Conservation (phyloP, 1,140 invertebrate genomes). For the Drosophila leontia region DNA sequence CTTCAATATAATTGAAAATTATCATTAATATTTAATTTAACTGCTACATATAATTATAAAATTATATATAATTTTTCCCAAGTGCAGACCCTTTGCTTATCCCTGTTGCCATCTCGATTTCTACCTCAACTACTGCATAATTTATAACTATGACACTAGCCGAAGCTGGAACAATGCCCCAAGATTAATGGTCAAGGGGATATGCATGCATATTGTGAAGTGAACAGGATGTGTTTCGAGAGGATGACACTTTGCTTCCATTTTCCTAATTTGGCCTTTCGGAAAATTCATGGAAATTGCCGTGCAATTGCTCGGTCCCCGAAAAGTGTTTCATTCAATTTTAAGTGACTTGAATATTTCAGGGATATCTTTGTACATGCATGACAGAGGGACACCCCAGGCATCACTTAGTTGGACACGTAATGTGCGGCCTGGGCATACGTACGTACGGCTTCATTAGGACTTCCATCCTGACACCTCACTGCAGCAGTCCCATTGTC, state of each 20-base stretch:
- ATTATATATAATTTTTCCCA: neutral
- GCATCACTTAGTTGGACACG: constrained; percentile 41
- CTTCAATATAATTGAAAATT: neutral
- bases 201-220: constrained; percentile 26
- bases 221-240: constrained; percentile 48
- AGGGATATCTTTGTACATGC: neutral
- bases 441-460: constrained; percentile 50
- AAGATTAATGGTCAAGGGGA: constrained; percentile 69
- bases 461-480: constrained; percentile 45
- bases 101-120: constrained; percentile 44
- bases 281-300: constrained; percentile 38
- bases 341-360: constrained; percentile 47
- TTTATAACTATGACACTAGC: constrained; percentile 75
- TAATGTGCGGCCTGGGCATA: constrained; percentile 31
- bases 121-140: constrained; percentile 62
- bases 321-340: constrained; percentile 41
- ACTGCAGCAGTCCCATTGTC: constrained; percentile 58
- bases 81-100: constrained; percentile 24
- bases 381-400: constrained; percentile 27
- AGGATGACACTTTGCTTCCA: constrained; percentile 38
- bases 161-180: constrained; percentile 61
- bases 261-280: constrained; percentile 21
- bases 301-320: constrained; percentile 13
- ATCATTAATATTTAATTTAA: neutral
- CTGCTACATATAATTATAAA: neutral